Evolutionary conservation across 2,113 vertebrate species (phyloP), one percentile per base, ranked within the genome.

Genomic region (Aspiorhynchus laticeps): DNA sequence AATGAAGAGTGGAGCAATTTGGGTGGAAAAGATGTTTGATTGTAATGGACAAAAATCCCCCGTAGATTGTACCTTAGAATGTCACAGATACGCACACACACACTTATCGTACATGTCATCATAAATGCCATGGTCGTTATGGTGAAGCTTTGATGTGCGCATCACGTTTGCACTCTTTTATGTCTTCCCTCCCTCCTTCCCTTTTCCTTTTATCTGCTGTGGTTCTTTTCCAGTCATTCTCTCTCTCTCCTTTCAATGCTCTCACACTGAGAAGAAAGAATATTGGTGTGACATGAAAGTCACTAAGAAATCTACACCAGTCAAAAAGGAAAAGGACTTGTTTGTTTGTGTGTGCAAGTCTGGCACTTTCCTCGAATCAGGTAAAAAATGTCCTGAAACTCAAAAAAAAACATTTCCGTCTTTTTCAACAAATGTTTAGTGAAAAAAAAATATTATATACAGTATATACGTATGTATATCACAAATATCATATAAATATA

Each of bases 231-330:
- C 77, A 63, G 11, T 71, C 48, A 67, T 21, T 51, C 33, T 82
- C 75, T 77, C 48, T 17, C 2, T 76, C 8, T 74, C 53, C 61
- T 56, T 80, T 67, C 80, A 46, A 36, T 73, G 41, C 61, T 65
- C 69, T 73, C 81, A 10, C 36, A 26, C 78, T 59, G 73, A 85
- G 61, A 87, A 86, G 75, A 88, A 41, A 86, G 90, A 86, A 87
- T 84, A 84, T 69, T 78, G 86, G 15, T 38, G 41, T 83, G 74
- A 41, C 74, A 84, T 87, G 86, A 84, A 87, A 78, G 74, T 36
- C 59, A 75, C 31, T 14, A 69, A 24, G 59, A 63, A 36, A 48
- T 61, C 26, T 48, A 65, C 75, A 14, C 33, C 36, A 77, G 31
- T 38, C 19, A 12, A 63, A 43, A 81, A 63, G 5, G 26, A 76